Percentiles rank a stretch among this genome's conserved stretches.
phyloP scores from a whole-genome alignment of 1,140 invertebrate genomes.

The Zelostemma sp. region DNA sequence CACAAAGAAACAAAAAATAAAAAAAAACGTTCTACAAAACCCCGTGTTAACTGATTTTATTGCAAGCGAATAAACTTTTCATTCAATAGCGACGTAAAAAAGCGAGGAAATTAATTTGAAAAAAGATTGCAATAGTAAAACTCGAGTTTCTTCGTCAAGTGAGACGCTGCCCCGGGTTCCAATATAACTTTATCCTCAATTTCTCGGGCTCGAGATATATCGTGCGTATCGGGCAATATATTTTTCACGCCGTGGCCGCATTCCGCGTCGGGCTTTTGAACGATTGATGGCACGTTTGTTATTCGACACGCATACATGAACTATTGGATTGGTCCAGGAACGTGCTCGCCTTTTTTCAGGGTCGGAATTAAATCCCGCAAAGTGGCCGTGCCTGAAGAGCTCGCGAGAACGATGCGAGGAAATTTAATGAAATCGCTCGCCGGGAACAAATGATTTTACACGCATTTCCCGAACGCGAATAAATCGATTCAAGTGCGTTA shows the following conservation, averaged over 20 bases:
- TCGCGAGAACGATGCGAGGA: too few relatives aligned
- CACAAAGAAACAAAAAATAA: slow-evolving; percentile 4
- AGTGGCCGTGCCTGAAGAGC: too few relatives aligned
- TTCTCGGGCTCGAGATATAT: slow-evolving; percentile 3
- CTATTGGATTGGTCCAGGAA: slow-evolving; percentile 25
- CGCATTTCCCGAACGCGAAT: too few relatives aligned
- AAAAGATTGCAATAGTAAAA: slow-evolving; percentile 9
- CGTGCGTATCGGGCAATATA: slow-evolving; percentile 10
- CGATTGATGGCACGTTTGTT: slow-evolving; percentile 36
- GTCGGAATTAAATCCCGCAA: too few relatives aligned
- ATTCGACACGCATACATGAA: slow-evolving; percentile 31
- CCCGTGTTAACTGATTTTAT: too few relatives aligned
- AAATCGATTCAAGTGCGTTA: too few relatives aligned
- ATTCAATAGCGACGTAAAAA: too few relatives aligned
- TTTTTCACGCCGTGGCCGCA: slow-evolving; percentile 13
- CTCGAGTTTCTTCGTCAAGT: too few relatives aligned
- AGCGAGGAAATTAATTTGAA: neutral
- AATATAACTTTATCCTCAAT: slow-evolving; percentile 9
- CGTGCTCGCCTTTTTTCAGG: too few relatives aligned
- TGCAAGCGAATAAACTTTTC: too few relatives aligned
- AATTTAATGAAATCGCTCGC: too few relatives aligned
- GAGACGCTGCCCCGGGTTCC: neutral
- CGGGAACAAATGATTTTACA: too few relatives aligned
- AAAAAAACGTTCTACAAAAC: neutral
- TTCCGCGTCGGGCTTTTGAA: slow-evolving; percentile 23